Evolutionary conservation across 2,888 invertebrate species (phyloP), one percentile per base, ranked within the genome.

Genomic region (Blastobasis lacticolella): DNA sequence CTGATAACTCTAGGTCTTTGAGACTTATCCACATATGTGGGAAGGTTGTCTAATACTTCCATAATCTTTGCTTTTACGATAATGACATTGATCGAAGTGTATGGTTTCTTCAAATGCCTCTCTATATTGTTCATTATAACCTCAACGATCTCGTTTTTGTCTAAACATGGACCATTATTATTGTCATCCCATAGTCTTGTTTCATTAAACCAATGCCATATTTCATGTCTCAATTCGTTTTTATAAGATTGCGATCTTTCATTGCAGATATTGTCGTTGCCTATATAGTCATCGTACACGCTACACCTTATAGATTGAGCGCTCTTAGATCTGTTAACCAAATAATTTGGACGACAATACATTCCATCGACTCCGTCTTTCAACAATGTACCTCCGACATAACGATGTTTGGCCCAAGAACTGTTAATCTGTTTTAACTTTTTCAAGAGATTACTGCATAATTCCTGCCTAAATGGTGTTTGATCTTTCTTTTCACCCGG

Each of bases 51-150:
- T 41, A 76, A 50, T 4, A 70, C 58, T 1, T 67, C 61, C 5
- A 67, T 47, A 9, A 77, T 72, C 52, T 70, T 60, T 5, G 54
- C 59, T 61, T 69, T 70, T 4, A 76, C 48, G 4, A 61, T 52
- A 0, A 60, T 50, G 54, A 70, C 72, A 44, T 59, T 59, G 10
- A 62, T 63, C 8, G 52, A 52, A 45, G 49, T 5, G 48, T 46
- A 5, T 45, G 48, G 57, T 61, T 52, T 51, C 48, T 40, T 51
- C 42, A n/a, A 61, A 53, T 40, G 58, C 52, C 6, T 56, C 57
- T 40, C 52, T 55, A 6, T 42, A n/a, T n/a, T n/a, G n/a, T n/a
- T n/a, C n/a, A n/a, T n/a, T n/a, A n/a, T n/a, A n/a, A n/a, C n/a
- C n/a, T n/a, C n/a, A n/a, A n/a, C n/a, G n/a, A n/a, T n/a, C n/a